These are phyloP conservation scores for Selene dorsalis DNA, from an alignment of 2,797 vertebrate species.

Conservation along the genomic window DNA sequence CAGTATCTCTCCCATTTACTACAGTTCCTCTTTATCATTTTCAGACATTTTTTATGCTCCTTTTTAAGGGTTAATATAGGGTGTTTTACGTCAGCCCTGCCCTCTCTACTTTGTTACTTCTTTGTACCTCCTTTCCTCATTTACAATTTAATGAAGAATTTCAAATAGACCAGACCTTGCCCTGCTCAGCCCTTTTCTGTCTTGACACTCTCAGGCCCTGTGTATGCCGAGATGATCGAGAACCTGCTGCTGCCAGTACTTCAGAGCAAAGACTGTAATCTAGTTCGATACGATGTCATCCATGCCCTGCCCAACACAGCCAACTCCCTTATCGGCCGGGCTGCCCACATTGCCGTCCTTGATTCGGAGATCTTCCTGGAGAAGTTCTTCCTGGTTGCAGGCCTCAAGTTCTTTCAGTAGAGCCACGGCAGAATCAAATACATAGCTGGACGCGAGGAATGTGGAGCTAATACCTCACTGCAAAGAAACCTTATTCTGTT, in stretches of 20 bases:
- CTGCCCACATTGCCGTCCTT: constrained; percentile 98
- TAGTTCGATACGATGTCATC: constrained; percentile 97
- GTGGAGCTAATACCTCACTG: constrained; percentile 94
- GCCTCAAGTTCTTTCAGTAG: constrained; percentile 98
- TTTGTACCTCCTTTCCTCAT: not conserved
- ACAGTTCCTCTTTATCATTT: not conserved
- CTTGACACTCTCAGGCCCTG: constrained; percentile 86
- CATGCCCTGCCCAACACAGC: constrained; percentile 98
- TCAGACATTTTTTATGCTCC: not conserved
- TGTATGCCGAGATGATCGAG: constrained; percentile 99
- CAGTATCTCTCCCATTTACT: not conserved
- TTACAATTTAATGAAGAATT: not conserved
- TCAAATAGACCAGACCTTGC: not conserved
- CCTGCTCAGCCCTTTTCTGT: not conserved
- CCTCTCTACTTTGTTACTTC: not conserved
- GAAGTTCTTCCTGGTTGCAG: constrained; percentile 98
- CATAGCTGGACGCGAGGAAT: constrained; percentile 67
- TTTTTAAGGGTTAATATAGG: not conserved
- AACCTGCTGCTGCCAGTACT: constrained; percentile 96
- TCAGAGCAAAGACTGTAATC: constrained; percentile 96
- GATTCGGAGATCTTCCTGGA: constrained; percentile 99
- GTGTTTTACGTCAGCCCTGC: too few relatives aligned
- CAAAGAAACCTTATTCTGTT: constrained; percentile 85
- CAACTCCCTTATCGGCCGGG: constrained; percentile 97
- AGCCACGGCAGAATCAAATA: constrained; percentile 39